Percentiles rank a stretch among this genome's conserved stretches.
phyloP scores from a whole-genome alignment of 1,140 invertebrate species.

The Megathymus violae region DNA sequence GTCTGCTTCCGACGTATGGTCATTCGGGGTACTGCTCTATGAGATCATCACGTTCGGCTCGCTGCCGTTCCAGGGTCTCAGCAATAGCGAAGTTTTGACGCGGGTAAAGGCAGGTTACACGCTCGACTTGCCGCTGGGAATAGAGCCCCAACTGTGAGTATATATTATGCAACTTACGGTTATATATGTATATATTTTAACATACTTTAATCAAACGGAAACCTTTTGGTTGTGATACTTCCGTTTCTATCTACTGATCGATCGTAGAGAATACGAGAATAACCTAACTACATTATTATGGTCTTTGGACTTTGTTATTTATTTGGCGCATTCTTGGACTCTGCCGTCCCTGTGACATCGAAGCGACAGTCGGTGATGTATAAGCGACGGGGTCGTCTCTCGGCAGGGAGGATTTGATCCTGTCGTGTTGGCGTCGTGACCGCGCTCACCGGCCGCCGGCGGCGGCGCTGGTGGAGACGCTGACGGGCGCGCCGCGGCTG shows the following conservation, averaged over 20 bases:
- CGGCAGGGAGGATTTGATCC: slow-evolving; percentile 88
- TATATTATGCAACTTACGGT: background rate
- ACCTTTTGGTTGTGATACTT: background rate
- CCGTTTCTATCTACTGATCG: no score
- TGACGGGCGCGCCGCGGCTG: slow-evolving; percentile 90
- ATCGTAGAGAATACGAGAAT: no score
- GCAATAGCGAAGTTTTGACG: slow-evolving; percentile 93
- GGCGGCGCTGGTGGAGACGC: slow-evolving; percentile 90
- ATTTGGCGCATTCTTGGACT: no score
- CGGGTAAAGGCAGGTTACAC: slow-evolving; percentile 90
- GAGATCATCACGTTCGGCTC: slow-evolving; percentile 95
- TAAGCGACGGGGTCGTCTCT: background rate
- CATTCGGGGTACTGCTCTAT: slow-evolving; percentile 92
- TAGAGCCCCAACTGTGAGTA: slow-evolving; percentile 91
- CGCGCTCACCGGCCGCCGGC: slow-evolving; percentile 89
- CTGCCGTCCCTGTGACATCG: no score
- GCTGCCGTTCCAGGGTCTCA: slow-evolving; percentile 93
- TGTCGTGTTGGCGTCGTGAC: slow-evolving; percentile 90
- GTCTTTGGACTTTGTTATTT: no score
- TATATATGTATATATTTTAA: no score
- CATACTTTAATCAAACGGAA: no score
- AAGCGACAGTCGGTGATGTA: no score
- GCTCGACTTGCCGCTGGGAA: slow-evolving; percentile 88
- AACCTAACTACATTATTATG: no score
- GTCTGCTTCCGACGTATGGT: slow-evolving; percentile 93